These are phyloP conservation scores for Drosophila azteca DNA, from an alignment of 1,140 invertebrate species.

Conservation along the genomic window DNA sequence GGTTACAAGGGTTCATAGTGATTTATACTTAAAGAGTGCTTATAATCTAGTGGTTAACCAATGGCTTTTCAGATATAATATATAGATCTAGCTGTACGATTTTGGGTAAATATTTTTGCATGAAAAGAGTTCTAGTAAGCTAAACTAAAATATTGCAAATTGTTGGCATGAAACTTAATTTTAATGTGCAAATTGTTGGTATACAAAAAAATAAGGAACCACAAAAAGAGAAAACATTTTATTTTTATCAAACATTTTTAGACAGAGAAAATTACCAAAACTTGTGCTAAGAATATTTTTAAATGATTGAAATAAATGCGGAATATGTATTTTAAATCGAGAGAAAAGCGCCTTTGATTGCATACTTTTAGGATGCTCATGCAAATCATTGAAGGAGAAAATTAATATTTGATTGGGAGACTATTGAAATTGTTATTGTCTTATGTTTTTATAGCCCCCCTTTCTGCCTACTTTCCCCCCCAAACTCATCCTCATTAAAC, in stretches of 20 bases:
- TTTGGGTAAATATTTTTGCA: conserved; percentile 34
- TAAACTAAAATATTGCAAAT: conserved; percentile 23
- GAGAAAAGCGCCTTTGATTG: neutral
- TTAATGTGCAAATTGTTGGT: conserved; percentile 45
- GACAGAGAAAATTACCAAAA: conserved; percentile 28
- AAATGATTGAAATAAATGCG: conserved; percentile 58
- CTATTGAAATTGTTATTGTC: no score
- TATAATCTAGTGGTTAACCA: conserved; percentile 1
- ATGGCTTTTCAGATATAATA: conserved; percentile 35
- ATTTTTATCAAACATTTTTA: conserved; percentile 55
- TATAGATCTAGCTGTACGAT: neutral
- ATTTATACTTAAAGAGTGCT: conserved; percentile 21
- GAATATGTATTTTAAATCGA: conserved; percentile 62
- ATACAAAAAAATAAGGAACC: conserved; percentile 28
- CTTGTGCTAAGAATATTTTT: conserved; percentile 54
- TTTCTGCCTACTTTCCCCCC: neutral
- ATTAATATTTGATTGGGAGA: neutral
- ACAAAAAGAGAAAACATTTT: conserved; percentile 22
- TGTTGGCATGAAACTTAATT: conserved; percentile 18
- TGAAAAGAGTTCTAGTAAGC: conserved; percentile 14
- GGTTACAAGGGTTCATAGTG: conserved; percentile 18
- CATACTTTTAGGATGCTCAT: neutral
- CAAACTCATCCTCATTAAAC: neutral
- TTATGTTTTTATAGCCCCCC: no score
- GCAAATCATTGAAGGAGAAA: no score